These are phyloP conservation scores for Chaetoderma sp. DNA, from an alignment of 2,888 invertebrate species.

Conservation along the genomic window DNA sequence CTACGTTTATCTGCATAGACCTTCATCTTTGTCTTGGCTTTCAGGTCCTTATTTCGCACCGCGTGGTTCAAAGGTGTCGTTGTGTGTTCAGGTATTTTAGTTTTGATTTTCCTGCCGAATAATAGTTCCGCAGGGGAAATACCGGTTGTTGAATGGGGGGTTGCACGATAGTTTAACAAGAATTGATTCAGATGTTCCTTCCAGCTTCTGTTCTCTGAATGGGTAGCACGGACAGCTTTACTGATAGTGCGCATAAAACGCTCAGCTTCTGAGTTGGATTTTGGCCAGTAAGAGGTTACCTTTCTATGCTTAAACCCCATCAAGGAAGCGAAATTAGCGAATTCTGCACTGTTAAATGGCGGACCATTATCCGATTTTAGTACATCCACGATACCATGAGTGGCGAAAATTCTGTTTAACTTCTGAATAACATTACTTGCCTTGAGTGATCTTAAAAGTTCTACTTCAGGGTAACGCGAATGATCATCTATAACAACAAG, in stretches of 20 bases:
- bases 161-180: constrained; percentile 14
- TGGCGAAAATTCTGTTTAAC: constrained; percentile 11
- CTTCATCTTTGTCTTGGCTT: too few species aligned
- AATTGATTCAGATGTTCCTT: constrained; percentile 6
- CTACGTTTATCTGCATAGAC: too few species aligned
- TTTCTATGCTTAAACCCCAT: constrained; percentile 12
- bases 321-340: constrained; percentile 8
- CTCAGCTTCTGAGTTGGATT: constrained; percentile 16
- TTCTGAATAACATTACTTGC: constrained; percentile 14
- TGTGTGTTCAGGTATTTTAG: too few species aligned
- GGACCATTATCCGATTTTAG: constrained; percentile 12
- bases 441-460: constrained; percentile 12
- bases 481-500: constrained; percentile 25
- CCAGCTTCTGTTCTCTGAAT: constrained; percentile 4
- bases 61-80: too few species aligned
- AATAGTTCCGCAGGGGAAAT: too few species aligned
- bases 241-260: constrained; percentile 10
- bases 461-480: constrained; percentile 19
- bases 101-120: too few species aligned
- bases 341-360: constrained; percentile 19
- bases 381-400: neutral
- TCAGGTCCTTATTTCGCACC: too few species aligned
- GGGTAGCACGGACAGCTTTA: neutral
- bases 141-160: too few species aligned
- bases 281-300: constrained; percentile 2